Evolutionary conservation across 1,140 invertebrate species (phyloP).

Genomic region (Drosophila nasuta): DNA sequence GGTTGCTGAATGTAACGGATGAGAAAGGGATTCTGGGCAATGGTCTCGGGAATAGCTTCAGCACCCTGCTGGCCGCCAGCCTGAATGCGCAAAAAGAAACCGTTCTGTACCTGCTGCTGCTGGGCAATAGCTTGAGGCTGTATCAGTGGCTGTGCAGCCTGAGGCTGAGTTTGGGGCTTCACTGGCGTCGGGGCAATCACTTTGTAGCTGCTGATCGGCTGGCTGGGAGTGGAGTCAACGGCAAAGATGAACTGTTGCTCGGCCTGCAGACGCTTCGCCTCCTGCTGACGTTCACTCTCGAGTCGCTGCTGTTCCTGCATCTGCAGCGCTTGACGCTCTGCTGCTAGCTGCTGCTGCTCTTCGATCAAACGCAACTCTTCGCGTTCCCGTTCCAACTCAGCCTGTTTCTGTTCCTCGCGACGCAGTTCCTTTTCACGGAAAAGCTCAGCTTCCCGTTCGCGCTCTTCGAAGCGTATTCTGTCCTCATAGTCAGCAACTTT

Average conservation of each 20-base stretch:
- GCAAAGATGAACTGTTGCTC: constrained; percentile 10
- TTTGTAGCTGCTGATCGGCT: constrained; percentile 35
- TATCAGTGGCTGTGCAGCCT: not conserved
- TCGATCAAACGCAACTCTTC: constrained; percentile 58
- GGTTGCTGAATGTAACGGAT: constrained; percentile 52
- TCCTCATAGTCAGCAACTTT: constrained; percentile 61
- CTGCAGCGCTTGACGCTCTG: constrained; percentile 55
- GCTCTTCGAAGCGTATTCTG: constrained; percentile 54
- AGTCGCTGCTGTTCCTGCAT: constrained; percentile 59
- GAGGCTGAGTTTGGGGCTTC: constrained; percentile 16
- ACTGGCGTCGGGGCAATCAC: constrained; percentile 19
- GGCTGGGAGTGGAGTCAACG: not conserved
- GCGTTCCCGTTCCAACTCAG: constrained; percentile 49
- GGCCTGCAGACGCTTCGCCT: constrained; percentile 30
- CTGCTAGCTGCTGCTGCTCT: constrained; percentile 53
- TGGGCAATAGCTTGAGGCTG: constrained; percentile 44
- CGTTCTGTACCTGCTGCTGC: constrained; percentile 73
- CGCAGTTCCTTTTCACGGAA: constrained; percentile 57
- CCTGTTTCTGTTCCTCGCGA: constrained; percentile 52
- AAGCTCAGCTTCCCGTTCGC: constrained; percentile 51
- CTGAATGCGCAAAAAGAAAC: constrained; percentile 72
- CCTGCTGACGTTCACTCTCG: constrained; percentile 45
- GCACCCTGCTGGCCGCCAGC: constrained; percentile 38
- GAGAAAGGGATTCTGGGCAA: constrained; percentile 65
- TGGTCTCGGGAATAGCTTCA: constrained; percentile 13